Percentiles rank a stretch among this genome's conserved stretches.
Evolutionary conservation across 2,888 invertebrate genomes (phyloP).

Genomic region (Lithophane ornitopus): DNA sequence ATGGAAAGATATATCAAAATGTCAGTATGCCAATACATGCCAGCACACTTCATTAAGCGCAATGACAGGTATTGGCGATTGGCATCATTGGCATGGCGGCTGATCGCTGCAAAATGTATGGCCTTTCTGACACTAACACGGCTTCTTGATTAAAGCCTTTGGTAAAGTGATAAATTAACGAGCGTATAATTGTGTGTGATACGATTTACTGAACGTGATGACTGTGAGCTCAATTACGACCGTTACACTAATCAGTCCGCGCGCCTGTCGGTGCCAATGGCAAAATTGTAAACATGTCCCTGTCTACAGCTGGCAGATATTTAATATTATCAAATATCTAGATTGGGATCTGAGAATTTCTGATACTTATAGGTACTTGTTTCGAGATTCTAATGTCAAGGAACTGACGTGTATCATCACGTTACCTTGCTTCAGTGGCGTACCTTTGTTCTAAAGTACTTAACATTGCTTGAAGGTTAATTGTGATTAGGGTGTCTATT

Average conservation of each 20-base stretch:
- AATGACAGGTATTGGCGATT: conserved; percentile 49
- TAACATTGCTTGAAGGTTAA: not conserved
- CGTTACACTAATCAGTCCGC: conserved; percentile 64
- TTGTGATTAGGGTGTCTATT: not conserved
- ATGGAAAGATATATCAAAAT: conserved; percentile 33
- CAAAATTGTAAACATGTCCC: conserved; percentile 77
- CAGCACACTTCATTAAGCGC: conserved; percentile 41
- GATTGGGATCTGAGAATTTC: conserved; percentile 53
- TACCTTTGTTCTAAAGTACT: not conserved
- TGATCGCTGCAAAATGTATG: conserved; percentile 45
- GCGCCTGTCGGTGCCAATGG: conserved; percentile 77
- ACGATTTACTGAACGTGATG: conserved; percentile 63
- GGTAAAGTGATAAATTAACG: conserved; percentile 26
- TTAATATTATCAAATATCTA: conserved; percentile 69
- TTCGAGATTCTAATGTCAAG: conserved; percentile 24
- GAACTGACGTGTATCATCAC: conserved; percentile 6
- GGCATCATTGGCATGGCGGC: conserved; percentile 10
- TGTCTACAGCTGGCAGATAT: conserved; percentile 77
- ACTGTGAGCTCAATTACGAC: conserved; percentile 65
- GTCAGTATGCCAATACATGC: conserved; percentile 36
- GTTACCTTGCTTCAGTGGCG: not conserved
- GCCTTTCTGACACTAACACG: not conserved
- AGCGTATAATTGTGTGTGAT: conserved; percentile 12
- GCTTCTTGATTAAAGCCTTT: conserved; percentile 13
- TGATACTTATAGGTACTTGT: conserved; percentile 26